Base-by-base conservation (phyloP, 2,888 invertebrate genomes). In the Crepidodera aurea region DNA sequence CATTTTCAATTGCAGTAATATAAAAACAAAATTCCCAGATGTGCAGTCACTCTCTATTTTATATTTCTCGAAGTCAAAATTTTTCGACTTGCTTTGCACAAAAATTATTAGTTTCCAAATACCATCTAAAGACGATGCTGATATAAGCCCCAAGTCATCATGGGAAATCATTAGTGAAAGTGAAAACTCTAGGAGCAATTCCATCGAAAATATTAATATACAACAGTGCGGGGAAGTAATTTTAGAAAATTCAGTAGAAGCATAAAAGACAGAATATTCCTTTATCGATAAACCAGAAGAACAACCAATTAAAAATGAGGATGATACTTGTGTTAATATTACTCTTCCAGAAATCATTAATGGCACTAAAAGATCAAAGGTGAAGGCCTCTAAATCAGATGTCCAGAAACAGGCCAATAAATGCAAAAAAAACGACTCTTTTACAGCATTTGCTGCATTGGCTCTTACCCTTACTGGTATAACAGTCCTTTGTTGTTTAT, bases 111-210 rank as follows among this genome's bases (percentile, higher is more conserved):
- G 62, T 67, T 62, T 60, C 37, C 59, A 57, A 6, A 60, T 42
- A 42, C 62, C 62, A 15, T 62, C 51, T 22, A 71, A 71, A 13
- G 73, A 72, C 59, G 75, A 74, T 51, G 71, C 75, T 25, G 77
- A 77, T 54, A 39, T 75, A 34, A 74, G 73, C 58, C 71, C 72
- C 39, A 69, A 71, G 54, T 75, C 75, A 19, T 78, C 78, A 18
- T 78, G 78, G 78, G 77, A 75, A 18, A 65, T 69, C n/a, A 58
- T 69, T 10, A 58, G 57, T 7, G 69, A 67, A 16, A 51, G 59
- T 1, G 58, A 64, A 6, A 39, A 56, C 39, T 64, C 63, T 13
- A 34, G 51, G n/a, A 51, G 42, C 12, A 56, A 48, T 53, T 68
- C 63, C 3, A 13, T 65, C 8, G 66, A 65, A 27, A 59, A 58